A percentile compares a stretch with the other conserved stretches of the same genome.
Conservation (phyloP, 2,888 invertebrate genomes). For the Oscheius sp. region DNA sequence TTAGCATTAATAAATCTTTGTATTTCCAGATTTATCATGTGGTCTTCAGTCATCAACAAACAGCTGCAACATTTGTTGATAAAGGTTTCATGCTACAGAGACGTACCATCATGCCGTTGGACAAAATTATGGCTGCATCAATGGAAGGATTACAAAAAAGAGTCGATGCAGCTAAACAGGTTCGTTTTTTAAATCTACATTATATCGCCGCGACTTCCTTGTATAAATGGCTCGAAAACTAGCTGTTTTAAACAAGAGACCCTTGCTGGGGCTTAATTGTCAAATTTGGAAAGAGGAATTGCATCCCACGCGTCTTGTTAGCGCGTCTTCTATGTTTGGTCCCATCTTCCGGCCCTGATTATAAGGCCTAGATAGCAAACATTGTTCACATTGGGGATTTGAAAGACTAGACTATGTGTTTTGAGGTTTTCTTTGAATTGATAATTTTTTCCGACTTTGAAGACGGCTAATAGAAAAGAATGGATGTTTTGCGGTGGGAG, state of each 20-base stretch:
- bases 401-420: too few relatives aligned
- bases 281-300: conserved; percentile 4
- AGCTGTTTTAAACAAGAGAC: too few relatives aligned
- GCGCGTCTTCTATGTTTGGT: background rate
- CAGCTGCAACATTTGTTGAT: conserved; percentile 86
- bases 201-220: too few relatives aligned
- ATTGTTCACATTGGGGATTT: too few relatives aligned
- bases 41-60: conserved; percentile 87
- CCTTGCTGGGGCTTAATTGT: background rate
- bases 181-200: conserved; percentile 10
- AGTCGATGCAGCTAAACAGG: conserved; percentile 7
- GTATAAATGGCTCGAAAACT: background rate
- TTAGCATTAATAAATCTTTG: background rate
- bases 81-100: conserved; percentile 80
- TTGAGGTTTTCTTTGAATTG: too few relatives aligned
- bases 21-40: conserved; percentile 85
- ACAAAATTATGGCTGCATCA: background rate
- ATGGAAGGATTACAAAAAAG: background rate
- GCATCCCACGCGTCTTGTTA: background rate
- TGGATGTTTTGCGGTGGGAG: too few relatives aligned
- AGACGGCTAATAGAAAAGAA: too few relatives aligned
- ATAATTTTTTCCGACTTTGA: too few relatives aligned
- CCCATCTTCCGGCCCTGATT: background rate
- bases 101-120: conserved; percentile 60
- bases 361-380: background rate